Evolutionary conservation across 2,888 invertebrate species (phyloP).

Genomic region (Kryphioiulus occultus): DNA sequence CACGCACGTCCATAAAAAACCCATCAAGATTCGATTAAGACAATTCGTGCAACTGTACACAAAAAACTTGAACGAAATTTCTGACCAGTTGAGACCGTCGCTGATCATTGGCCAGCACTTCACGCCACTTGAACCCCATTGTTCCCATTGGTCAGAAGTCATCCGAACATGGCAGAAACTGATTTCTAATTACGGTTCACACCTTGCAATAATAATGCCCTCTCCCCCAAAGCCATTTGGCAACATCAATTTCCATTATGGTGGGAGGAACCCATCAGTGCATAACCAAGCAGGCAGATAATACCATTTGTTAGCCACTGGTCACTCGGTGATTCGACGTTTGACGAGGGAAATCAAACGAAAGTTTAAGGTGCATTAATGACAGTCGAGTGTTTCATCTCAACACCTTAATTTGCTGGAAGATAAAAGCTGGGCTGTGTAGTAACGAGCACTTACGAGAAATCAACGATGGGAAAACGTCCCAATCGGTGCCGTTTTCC

Average conservation of each 20-base stretch:
- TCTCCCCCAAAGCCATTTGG: background rate
- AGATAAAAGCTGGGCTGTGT: background rate
- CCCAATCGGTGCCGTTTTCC: background rate
- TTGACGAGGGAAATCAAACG: background rate
- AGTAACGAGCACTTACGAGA: background rate
- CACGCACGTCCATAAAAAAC: slow-evolving; percentile 14
- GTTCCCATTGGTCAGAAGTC: background rate
- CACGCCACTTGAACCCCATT: background rate
- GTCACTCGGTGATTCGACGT: background rate
- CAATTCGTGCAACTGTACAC: background rate
- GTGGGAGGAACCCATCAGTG: slow-evolving; percentile 6
- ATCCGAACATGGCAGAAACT: background rate
- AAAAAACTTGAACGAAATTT: slow-evolving; percentile 19
- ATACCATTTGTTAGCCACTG: background rate
- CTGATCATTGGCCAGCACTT: background rate
- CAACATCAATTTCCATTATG: background rate
- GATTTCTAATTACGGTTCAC: slow-evolving; percentile 40
- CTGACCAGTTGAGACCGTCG: background rate
- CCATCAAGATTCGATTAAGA: slow-evolving; percentile 31
- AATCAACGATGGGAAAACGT: too few relatives aligned
- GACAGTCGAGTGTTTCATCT: background rate
- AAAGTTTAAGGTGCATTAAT: background rate
- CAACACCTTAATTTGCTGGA: background rate
- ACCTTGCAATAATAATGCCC: slow-evolving; percentile 9
- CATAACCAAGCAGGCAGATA: background rate